Base-by-base conservation (phyloP, 2,797 vertebrate species). In the Danio tinwini region DNA sequence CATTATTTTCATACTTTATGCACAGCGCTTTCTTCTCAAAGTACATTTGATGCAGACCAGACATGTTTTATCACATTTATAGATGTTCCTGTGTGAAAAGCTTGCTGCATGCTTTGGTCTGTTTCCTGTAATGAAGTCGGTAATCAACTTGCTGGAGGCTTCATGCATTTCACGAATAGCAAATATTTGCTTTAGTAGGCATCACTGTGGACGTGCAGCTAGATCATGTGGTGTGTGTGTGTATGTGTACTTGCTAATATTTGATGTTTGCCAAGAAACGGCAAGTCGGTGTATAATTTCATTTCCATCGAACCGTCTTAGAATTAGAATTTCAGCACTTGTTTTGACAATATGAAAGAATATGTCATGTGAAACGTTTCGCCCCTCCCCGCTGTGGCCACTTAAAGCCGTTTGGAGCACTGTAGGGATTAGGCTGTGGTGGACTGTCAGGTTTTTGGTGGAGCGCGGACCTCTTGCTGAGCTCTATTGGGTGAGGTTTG, bases 401-500 rank as follows among this genome's bases (percentile, higher is more conserved):
- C 19, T 67, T 65, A 45, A 67, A 13, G 62, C 50, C 39, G 9
- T 45, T 0, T 42, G 4, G 4, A 17, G 42, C 40, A 19, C 63
- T 39, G 52, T 6, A 29, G 49, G 53, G 64, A 77, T 69, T 69
- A 77, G 75, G 5, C 29, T 58, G 63, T 14, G 52, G 63, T 45
- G 6, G 42, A 58, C 63, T 47, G 50, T 56, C 62, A 55, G 62
- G 62, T 45, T 76, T 59, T 67, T 47, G 63, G 50, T 58, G 74
- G 74, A 58, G 21, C 53, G 39, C 9, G 40, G 52, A 11, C 5
- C 19, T 73, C 40, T 59, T 10, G 53, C 42, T 14, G 14, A 59
- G 13, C 56, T 74, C 45, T 19, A 74, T 62, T 74, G 72, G 72
- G 63, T 68, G 42, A 67, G 63, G 19, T 45, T 67, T 58, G 42